phyloP scores from a whole-genome alignment of 1,140 invertebrate species.

The silkworm (Bombyx mori) region DNA sequence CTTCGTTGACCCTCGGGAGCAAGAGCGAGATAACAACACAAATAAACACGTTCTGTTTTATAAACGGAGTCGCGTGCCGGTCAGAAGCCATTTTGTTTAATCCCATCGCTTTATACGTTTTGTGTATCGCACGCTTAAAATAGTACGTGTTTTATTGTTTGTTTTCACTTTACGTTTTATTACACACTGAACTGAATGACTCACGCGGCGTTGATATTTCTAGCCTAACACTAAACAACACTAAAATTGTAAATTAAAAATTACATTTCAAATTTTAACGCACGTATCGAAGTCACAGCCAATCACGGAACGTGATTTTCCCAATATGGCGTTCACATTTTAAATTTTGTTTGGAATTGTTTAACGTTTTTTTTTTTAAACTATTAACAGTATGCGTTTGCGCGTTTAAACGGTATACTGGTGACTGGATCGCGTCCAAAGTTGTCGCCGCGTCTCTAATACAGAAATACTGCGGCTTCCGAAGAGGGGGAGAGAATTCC shows the following conservation, averaged over 20 bases:
- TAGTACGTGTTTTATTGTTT: constrained; percentile 42
- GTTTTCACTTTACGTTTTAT: constrained; percentile 43
- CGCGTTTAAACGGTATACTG: constrained; percentile 30
- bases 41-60: constrained; percentile 64
- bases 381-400: constrained; percentile 14
- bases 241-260: not conserved
- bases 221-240: no score
- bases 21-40: constrained; percentile 58
- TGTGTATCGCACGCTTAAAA: constrained; percentile 42
- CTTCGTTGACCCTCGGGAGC: constrained; percentile 46
- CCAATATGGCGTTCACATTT: no score
- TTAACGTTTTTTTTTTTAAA: not conserved
- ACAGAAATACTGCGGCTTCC: constrained; percentile 60
- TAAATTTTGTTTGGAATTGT: no score
- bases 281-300: not conserved
- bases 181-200: constrained; percentile 27
- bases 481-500: constrained; percentile 39
- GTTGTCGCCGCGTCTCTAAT: constrained; percentile 56
- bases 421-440: constrained; percentile 59
- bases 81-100: constrained; percentile 58
- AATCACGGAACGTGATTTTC: no score
- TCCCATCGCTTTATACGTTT: constrained; percentile 44
- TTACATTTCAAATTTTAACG: not conserved
- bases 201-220: constrained; percentile 16
- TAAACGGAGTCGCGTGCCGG: constrained; percentile 53